Evolutionary conservation across 2,888 invertebrate genomes (phyloP), one percentile per base, ranked within the genome.

Genomic region (Tachystola acroxantha): DNA sequence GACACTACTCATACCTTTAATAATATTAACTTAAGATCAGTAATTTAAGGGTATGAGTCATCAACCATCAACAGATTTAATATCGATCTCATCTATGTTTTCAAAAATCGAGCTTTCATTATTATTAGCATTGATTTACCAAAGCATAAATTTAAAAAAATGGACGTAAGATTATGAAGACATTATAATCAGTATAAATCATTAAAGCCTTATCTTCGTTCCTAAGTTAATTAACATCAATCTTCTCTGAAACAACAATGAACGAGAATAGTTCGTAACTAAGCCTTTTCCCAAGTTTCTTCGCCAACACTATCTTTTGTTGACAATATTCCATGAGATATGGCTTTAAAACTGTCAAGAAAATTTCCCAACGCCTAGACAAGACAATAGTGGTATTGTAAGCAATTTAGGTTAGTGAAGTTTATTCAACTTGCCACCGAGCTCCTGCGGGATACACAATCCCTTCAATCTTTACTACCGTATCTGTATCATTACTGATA

Each of bases 381-480:
- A 82, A 73, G 64, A 82, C 80, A 82, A 82, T 72, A 65, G 61
- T 59, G 60, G 56, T 67, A 68, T 78, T 82, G 79, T 77, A 57
- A 54, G 66, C 69, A 69, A 81, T 82, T 76, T 79, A 64, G 82
- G 80, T 82, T 79, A 79, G 68, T 50, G 47, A 64, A 72, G 84
- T 84, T 81, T 82, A 82, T 67, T 82, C 79, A 85, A 80, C 84
- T 77, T 69, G 53, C 61, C 48, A 55, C 58, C 66, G 53, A 59
- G 60, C 70, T 82, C 80, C 80, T 73, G 68, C 55, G 76, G 79
- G 82, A 82, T 72, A 77, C 56, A 64, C 64, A 70, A 68, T 71
- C 66, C 64, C 61, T 65, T 61, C 43, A 36, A 57, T 43, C 37
- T 52, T 57, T 57, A 70, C 64, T 37, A 49, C 42, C 32, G 37